Percentiles rank a stretch among this genome's conserved stretches.
Conservation (phyloP, 2,113 vertebrate genomes). For the Otis tarda region DNA sequence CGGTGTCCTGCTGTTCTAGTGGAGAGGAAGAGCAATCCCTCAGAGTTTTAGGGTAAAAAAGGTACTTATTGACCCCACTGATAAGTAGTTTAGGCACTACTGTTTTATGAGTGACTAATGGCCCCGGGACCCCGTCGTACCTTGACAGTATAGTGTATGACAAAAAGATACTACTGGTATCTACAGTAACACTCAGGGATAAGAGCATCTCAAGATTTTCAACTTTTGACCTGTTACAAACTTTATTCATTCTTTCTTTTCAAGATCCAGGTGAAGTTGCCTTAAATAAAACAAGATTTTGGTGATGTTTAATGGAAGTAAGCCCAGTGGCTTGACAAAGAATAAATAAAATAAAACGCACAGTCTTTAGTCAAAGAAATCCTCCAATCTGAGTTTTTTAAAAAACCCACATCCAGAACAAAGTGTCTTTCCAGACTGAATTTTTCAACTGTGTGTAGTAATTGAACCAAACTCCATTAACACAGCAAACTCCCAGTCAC, state of each 20-base stretch:
- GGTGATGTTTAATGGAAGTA: not conserved
- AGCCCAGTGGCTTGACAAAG: not conserved
- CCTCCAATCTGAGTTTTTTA: not conserved
- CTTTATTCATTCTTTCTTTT: not conserved
- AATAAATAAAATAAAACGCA: not conserved
- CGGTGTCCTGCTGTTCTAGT: not conserved
- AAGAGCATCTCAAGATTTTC: not conserved
- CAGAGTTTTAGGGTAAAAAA: not conserved
- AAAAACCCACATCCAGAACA: not conserved
- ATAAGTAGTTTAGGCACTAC: not conserved
- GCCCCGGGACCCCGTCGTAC: not conserved
- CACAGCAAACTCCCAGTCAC: not conserved
- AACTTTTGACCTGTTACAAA: not conserved
- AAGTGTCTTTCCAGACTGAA: not conserved
- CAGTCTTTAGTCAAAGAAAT: not conserved
- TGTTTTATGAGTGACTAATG: not conserved
- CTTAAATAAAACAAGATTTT: not conserved
- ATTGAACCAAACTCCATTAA: not conserved
- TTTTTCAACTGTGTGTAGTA: not conserved
- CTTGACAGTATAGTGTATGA: not conserved
- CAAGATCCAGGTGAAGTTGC: not conserved
- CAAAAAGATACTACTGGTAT: fast-evolving
- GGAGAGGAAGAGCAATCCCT: not conserved
- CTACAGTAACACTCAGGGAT: not conserved
- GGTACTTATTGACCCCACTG: not conserved